Evolutionary conservation across 2,113 vertebrate genomes (phyloP).

Genomic region (Sturnus vulgaris): DNA sequence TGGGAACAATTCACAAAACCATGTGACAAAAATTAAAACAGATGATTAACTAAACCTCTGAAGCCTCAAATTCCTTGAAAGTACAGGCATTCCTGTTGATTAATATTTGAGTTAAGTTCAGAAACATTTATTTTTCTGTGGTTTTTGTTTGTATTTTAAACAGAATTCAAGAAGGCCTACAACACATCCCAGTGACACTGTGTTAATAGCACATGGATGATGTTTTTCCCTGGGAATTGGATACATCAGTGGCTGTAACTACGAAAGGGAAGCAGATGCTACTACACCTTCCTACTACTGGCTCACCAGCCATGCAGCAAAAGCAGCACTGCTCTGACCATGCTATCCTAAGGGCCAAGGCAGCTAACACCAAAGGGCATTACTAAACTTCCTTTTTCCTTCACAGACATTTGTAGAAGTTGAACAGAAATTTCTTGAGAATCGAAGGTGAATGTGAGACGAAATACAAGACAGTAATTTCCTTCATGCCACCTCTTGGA

Average conservation of each 20-base stretch:
- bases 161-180: neutral
- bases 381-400: neutral
- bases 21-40: neutral
- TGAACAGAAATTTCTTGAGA: neutral
- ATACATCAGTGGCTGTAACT: neutral
- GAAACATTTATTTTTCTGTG: neutral
- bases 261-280: neutral
- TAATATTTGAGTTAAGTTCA: neutral
- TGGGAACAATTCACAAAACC: neutral
- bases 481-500: neutral
- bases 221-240: neutral
- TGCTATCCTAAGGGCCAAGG: neutral
- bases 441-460: neutral
- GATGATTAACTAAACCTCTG: neutral
- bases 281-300: neutral
- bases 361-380: neutral
- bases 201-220: accelerated
- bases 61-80: neutral
- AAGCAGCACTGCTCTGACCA: neutral
- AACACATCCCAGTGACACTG: neutral
- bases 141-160: neutral
- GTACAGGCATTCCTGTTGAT: neutral
- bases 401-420: neutral
- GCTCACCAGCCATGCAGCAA: neutral
- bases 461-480: neutral